A percentile compares a stretch with the other conserved stretches of the same genome.
Conservation (phyloP, 2,113 vertebrate genomes). For the Calidris pygmaea region DNA sequence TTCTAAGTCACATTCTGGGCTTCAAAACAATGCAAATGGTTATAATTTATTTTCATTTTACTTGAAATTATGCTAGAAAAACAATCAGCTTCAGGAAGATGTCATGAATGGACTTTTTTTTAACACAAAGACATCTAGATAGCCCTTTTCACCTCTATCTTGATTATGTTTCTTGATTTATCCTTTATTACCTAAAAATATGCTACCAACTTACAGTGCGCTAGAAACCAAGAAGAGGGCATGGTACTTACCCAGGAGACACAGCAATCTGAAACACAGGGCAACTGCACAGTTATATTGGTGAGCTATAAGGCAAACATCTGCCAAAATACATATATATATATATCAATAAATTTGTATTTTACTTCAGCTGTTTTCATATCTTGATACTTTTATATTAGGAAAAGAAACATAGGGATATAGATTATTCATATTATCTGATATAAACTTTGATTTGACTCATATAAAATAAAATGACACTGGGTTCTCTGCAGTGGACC, state of each 20-base stretch:
- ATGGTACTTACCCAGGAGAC: not conserved
- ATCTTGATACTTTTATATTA: not conserved
- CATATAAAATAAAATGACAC: not conserved
- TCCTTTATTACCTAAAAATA: not conserved
- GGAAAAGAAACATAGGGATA: not conserved
- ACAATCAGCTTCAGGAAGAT: not conserved
- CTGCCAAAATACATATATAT: not conserved
- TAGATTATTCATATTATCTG: not conserved
- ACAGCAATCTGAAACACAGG: not conserved
- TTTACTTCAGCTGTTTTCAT: not conserved
- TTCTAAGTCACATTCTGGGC: not conserved
- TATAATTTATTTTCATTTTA: slow-evolving; percentile 4
- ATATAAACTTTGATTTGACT: not conserved
- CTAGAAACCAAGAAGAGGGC: not conserved
- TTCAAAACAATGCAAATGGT: not conserved
- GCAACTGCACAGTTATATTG: not conserved
- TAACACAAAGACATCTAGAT: not conserved
- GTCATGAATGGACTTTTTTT: not conserved
- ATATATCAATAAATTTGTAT: not conserved
- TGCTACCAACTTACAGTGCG: not conserved
- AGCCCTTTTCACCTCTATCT: not conserved
- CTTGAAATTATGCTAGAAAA: not conserved
- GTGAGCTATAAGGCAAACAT: not conserved
- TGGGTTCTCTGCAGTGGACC: not conserved
- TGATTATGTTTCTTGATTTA: not conserved